Percentiles rank a stretch among this genome's conserved stretches.
These are phyloP conservation scores for Neodiprion fabricii DNA, from an alignment of 1,140 invertebrate genomes.

Conservation along the genomic window DNA sequence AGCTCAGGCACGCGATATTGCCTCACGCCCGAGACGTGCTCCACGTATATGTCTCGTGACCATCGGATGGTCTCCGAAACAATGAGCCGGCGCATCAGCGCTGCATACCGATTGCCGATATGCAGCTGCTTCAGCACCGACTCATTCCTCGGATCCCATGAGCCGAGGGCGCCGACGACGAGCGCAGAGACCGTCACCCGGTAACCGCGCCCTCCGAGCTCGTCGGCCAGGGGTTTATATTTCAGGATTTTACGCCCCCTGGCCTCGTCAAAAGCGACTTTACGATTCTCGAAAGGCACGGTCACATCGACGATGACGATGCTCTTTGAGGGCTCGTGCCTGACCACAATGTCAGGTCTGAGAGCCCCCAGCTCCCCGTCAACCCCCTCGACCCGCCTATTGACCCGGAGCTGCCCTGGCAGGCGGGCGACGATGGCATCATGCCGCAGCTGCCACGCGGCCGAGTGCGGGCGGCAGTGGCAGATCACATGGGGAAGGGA, in stretches of 20 bases:
- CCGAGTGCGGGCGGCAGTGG: constrained; percentile 37
- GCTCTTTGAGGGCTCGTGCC: constrained; percentile 27
- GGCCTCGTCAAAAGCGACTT: constrained; percentile 25
- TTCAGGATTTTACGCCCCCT: constrained; percentile 34
- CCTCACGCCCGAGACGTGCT: too few species aligned
- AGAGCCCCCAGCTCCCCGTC: constrained; percentile 24
- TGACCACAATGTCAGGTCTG: constrained; percentile 45
- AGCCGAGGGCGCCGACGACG: constrained; percentile 38
- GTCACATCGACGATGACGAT: constrained; percentile 45
- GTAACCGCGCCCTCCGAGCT: constrained; percentile 25
- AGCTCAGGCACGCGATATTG: too few species aligned
- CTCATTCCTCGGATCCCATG: constrained; percentile 39
- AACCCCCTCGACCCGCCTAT: constrained; percentile 23
- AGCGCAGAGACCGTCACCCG: constrained; percentile 30
- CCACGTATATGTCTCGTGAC: too few species aligned
- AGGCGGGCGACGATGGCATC: constrained; percentile 23
- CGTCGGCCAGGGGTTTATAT: constrained; percentile 32
- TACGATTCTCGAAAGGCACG: constrained; percentile 50
- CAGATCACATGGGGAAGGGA: constrained; percentile 22
- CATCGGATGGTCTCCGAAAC: too few species aligned
- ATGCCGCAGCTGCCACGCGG: constrained; percentile 21
- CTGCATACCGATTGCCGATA: too few species aligned
- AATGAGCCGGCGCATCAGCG: too few species aligned
- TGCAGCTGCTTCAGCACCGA: too few species aligned
- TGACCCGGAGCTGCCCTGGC: constrained; percentile 12